Evolutionary conservation across 2,888 invertebrate species (phyloP).

Genomic region (Eucera pruinosa): DNA sequence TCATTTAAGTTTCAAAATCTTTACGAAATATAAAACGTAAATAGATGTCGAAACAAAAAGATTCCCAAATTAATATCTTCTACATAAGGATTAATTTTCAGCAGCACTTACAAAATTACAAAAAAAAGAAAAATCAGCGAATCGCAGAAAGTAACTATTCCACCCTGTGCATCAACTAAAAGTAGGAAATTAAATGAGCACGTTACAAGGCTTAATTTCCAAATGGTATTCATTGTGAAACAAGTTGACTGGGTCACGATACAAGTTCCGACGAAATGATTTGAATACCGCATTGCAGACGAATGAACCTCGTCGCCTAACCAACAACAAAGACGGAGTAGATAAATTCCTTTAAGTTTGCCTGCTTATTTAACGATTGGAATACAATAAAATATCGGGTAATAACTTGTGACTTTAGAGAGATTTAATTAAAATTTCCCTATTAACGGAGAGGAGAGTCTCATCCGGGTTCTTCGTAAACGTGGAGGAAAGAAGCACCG

Average conservation of each 20-base stretch:
- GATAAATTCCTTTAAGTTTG: conserved; percentile 12
- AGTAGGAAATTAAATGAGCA: not conserved
- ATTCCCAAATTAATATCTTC: no score
- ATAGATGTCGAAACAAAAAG: no score
- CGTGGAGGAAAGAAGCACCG: conserved; percentile 4
- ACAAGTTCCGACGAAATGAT: conserved; percentile 15
- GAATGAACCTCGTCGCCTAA: not conserved
- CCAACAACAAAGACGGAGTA: not conserved
- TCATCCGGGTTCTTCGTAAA: not conserved
- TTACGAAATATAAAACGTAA: no score
- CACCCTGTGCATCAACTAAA: not conserved
- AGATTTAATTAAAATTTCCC: conserved; percentile 40
- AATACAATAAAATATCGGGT: not conserved
- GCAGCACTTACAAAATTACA: no score
- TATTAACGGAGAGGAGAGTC: conserved; percentile 7
- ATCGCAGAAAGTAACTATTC: no score
- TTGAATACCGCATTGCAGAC: conserved; percentile 36
- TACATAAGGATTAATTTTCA: no score
- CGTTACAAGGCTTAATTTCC: not conserved
- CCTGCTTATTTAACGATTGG: not conserved
- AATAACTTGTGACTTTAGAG: not conserved
- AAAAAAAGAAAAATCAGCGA: no score
- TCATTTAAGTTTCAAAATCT: no score
- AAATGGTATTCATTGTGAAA: no score
- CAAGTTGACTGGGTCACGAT: not conserved